Evolutionary conservation across 1,140 invertebrate genomes (phyloP).

Genomic region (Camponotus pennsylvanicus): DNA sequence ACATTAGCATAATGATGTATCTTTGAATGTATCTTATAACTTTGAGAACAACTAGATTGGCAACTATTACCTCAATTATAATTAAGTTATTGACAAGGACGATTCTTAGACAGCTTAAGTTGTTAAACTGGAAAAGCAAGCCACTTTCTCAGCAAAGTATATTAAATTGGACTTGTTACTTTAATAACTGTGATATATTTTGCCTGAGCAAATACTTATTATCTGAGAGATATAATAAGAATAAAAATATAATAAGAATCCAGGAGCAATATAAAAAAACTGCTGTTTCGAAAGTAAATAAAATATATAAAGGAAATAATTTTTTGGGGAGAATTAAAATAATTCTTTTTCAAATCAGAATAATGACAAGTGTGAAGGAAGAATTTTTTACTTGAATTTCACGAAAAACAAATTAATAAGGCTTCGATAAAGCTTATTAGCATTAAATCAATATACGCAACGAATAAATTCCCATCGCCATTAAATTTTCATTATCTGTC

Average conservation of each 20-base stretch:
- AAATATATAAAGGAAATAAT: neutral
- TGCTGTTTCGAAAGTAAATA: neutral
- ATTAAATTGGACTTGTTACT: neutral
- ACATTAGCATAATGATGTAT: neutral
- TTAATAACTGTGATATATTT: neutral
- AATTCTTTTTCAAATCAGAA: neutral
- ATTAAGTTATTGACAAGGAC: constrained; percentile 46
- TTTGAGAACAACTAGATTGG: neutral
- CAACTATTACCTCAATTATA: neutral
- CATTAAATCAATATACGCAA: constrained; percentile 1
- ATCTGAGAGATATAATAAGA: neutral
- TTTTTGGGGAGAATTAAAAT: neutral
- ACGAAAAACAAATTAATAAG: neutral
- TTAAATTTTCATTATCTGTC: constrained; percentile 35
- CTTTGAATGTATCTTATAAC: neutral
- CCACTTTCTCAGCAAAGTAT: neutral
- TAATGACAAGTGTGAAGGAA: neutral
- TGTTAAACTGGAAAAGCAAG: constrained; percentile 39
- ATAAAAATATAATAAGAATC: neutral
- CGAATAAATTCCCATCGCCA: neutral
- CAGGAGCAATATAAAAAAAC: neutral
- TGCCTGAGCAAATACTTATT: neutral
- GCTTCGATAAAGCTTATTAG: neutral
- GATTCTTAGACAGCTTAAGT: constrained; percentile 30
- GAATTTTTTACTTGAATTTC: neutral